Evolutionary conservation across 2,113 vertebrate genomes (phyloP).

Genomic region (Aythya baeri): DNA sequence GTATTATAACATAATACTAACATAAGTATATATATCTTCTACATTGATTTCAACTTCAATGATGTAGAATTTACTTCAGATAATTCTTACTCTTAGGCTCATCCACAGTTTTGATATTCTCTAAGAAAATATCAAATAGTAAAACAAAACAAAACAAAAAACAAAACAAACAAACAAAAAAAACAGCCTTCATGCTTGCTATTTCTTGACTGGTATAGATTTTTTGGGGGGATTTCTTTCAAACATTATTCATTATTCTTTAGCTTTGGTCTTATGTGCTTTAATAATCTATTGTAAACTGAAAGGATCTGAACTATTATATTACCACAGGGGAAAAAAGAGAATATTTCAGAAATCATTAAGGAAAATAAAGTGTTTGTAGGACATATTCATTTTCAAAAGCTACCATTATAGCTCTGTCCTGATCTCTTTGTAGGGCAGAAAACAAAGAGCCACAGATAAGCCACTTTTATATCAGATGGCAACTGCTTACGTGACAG

Average conservation of each 20-base stretch:
- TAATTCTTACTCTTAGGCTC: background rate
- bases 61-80: background rate
- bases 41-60: background rate
- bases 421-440: background rate
- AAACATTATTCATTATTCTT: background rate
- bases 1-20: too few relatives aligned
- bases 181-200: background rate
- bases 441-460: background rate
- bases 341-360: background rate
- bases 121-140: background rate
- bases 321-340: background rate
- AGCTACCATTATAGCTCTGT: background rate
- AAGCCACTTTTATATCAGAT: fast-evolving
- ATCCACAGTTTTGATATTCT: background rate
- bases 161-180: background rate
- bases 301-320: background rate
- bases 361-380: background rate
- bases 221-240: background rate
- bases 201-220: background rate
- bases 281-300: background rate
- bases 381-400: background rate
- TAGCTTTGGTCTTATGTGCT: background rate
- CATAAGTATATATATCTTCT: background rate
- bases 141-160: background rate
- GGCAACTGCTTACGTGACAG: background rate